These are phyloP conservation scores for Turritopsis rubra DNA, from an alignment of 30 jellyfish, hydroid and myxozoan species.

Conservation along the genomic window DNA sequence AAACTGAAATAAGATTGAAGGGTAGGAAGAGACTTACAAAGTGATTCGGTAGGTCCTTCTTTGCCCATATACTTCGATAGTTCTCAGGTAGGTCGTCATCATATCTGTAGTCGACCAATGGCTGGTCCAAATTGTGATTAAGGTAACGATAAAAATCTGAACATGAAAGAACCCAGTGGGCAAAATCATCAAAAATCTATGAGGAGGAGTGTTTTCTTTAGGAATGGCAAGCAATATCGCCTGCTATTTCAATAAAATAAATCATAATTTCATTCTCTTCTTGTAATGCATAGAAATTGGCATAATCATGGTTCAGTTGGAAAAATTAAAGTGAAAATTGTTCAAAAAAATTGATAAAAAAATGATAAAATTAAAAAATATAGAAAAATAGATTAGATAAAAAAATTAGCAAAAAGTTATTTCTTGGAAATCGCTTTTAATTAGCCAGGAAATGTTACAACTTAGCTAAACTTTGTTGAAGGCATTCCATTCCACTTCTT, in stretches of 20 bases:
- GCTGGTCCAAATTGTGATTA: constrained; percentile 73
- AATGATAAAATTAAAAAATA: too few species aligned
- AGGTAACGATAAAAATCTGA: constrained; percentile 85
- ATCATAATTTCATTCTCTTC: too few species aligned
- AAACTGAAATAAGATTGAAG: background rate
- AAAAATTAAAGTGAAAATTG: too few species aligned
- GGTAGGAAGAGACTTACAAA: constrained; percentile 41
- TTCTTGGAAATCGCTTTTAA: too few species aligned
- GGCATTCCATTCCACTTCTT: too few species aligned
- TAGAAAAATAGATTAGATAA: too few species aligned
- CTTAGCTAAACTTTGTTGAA: too few species aligned
- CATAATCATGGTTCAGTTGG: too few species aligned
- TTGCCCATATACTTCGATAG: constrained; percentile 83
- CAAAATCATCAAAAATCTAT: background rate
- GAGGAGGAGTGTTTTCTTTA: background rate
- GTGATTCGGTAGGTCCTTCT: constrained; percentile 72
- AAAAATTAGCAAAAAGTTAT: too few species aligned
- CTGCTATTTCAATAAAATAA: background rate
- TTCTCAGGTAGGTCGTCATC: constrained; percentile 83
- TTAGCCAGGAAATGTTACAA: too few species aligned
- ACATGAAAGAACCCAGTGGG: background rate
- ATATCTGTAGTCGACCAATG: constrained; percentile 57
- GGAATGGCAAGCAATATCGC: background rate
- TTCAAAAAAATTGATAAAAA: too few species aligned
- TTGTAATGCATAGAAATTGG: too few species aligned